A percentile compares a stretch with the other conserved stretches of the same genome.
Evolutionary conservation across 2,113 vertebrate species (phyloP).

Genomic region (Apodemus speciosus): DNA sequence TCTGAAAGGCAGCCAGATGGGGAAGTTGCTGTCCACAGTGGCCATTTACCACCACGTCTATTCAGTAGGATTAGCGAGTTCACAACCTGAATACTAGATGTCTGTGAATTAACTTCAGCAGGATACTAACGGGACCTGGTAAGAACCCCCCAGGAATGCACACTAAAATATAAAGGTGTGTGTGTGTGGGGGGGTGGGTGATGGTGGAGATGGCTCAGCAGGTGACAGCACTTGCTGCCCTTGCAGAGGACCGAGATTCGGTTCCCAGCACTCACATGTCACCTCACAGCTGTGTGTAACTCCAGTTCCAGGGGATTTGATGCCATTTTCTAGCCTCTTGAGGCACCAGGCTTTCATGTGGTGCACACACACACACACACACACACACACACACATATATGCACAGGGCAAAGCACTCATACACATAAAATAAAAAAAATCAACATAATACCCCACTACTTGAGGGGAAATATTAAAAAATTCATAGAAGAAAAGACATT

Average conservation of each 20-base stretch:
- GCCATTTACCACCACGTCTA: neutral
- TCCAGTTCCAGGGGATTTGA: neutral
- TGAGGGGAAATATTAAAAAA: conserved; percentile 21
- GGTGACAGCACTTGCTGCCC: neutral
- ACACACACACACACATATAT: too few relatives aligned
- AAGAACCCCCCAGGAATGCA: neutral
- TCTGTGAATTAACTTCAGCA: conserved; percentile 23
- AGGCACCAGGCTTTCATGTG: neutral
- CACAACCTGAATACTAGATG: neutral
- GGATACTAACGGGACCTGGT: neutral
- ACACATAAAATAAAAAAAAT: neutral
- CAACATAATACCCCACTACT: neutral
- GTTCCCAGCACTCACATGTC: neutral
- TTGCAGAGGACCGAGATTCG: neutral
- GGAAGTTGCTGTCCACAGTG: conserved; percentile 64
- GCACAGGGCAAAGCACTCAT: neutral
- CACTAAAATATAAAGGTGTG: conserved; percentile 33
- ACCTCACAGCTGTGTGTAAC: neutral
- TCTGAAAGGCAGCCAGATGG: neutral
- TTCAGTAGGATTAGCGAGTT: neutral
- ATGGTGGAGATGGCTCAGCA: neutral
- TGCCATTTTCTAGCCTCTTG: neutral
- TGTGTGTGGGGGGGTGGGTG: too few relatives aligned
- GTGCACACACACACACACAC: too few relatives aligned
- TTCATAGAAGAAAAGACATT: conserved; percentile 23